Conservation (phyloP, 2,113 vertebrate genomes). For the Sebastes schlegelii region DNA sequence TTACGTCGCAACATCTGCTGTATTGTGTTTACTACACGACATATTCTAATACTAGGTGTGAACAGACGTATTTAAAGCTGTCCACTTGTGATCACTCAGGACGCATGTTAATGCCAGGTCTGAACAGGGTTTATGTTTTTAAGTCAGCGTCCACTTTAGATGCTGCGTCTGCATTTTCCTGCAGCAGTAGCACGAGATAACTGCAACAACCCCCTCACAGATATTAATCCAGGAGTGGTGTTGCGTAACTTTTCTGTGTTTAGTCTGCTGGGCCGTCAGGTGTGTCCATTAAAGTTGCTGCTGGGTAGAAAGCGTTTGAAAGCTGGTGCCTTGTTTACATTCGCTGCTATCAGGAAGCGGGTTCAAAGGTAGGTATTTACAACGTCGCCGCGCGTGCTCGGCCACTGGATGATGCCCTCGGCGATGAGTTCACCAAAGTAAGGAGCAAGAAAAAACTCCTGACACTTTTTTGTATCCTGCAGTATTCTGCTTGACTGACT, state of each 20-base stretch:
- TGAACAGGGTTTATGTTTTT: not conserved
- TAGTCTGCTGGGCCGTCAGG: constrained; percentile 71
- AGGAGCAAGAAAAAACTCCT: not conserved
- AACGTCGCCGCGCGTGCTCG: constrained; percentile 20
- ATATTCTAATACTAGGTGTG: too few species aligned
- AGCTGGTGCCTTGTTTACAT: constrained; percentile 75
- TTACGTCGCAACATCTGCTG: too few species aligned
- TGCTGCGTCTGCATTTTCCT: constrained; percentile 16
- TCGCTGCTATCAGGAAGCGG: constrained; percentile 64
- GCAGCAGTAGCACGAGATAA: not conserved
- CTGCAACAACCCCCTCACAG: constrained; percentile 13
- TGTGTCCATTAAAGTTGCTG: constrained; percentile 64
- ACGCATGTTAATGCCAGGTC: too few species aligned
- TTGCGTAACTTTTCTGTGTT: constrained; percentile 63
- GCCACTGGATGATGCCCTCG: constrained; percentile 38
- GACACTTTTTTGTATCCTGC: not conserved
- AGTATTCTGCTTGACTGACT: constrained; percentile 47
- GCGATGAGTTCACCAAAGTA: constrained; percentile 30
- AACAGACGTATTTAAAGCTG: too few species aligned
- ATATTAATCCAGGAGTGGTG: constrained; percentile 49
- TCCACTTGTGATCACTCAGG: too few species aligned
- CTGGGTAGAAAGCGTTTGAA: constrained; percentile 59
- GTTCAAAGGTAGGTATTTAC: constrained; percentile 79
- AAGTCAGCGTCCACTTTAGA: constrained; percentile 4
- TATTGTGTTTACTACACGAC: too few species aligned